Base-by-base conservation (phyloP, 1,140 invertebrate species). In the Epicauta chinensis region DNA sequence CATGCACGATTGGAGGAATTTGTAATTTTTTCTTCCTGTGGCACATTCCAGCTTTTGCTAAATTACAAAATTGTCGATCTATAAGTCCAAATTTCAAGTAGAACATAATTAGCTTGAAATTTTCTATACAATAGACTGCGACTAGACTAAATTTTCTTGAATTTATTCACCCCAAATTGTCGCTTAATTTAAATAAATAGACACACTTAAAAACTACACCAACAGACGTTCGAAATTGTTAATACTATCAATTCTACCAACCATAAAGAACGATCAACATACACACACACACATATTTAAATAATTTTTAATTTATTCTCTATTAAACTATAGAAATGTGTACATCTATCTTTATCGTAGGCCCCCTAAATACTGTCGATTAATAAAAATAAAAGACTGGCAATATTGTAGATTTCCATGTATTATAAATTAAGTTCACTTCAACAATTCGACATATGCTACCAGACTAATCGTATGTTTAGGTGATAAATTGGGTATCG, bases 361-460 rank as follows among this genome's bases (percentile, higher is more conserved):
- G n/a, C 23, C 13, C 15, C 39, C 12, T 47, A 12, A 12, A 46
- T 15, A 16, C 4, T 40, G 10, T 16, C 12, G 14, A 17, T 46
- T 29, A 17, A 14, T 29, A 10, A 23, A 37, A 47, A n/a, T n/a
- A 34, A 37, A 37, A 47, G 7, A 16, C 16, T 4, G 10, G 9
- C 34, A 47, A 37, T 11, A 17, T 23, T 37, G 23, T 29, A 7
- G 23, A 23, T 23, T 23, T 23, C 23, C 23, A 23, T 12, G 43
- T 46, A 35, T 46, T 35, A 46, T 46, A 46, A 46, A 46, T 47
- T 47, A 44, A 52, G 31, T 43, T 23, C 30, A 45, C 16, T 52
- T 52, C 50, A 36, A 49, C 53, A 49, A 47, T 49, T 55, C 53
- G 46, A 49, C 53, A 55, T 55, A 55, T 55, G 53, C 53, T 55